Evolutionary conservation across 1,140 invertebrate species (phyloP), one percentile per base, ranked within the genome.

Genomic region (Bradynema listronoti): DNA sequence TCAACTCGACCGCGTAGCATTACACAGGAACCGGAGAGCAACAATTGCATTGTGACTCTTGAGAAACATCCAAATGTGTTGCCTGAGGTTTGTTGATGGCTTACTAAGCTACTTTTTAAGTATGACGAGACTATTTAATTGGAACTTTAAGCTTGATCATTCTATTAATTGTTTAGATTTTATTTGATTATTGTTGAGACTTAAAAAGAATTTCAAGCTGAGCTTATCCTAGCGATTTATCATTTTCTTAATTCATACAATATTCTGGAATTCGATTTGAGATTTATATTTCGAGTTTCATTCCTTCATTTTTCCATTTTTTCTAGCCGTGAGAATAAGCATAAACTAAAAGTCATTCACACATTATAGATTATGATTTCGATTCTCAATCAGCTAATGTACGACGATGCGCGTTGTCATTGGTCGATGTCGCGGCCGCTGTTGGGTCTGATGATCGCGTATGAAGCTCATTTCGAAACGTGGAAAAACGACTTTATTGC

Each of bases 401-500:
- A 65, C 24, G 62, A 64, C 39, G 62, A 64, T 30, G 62, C 56
- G 9, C 64, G 57, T 19, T 64, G 62, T 16, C 62, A 64, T 36
- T 64, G 62, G 62, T 58, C 49, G 11, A 66, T 64, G 62, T 64
- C 62, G 4, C 45, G 62, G 6, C 62, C 62, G 1, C 30, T 64
- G 30, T 43, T 64, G 24, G 62, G 62, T 2, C 36, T 64, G 11
- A 64, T 64, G 29, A 66, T 64, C 5, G 32, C 39, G 33, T 36
- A 65, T 22, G 34, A 25, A 4, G 49, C 30, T 16, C 25, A 47
- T 14, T 64, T 56, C 36, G 42, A 56, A 30, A 25, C 42, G 27
- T 64, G 62, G 39, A 63, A 66, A 41, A 47, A 50, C 22, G 63
- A 64, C 19, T 66, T 64, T 22, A 68, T 64, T 57, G 27, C 24